Percentiles rank a stretch among this genome's conserved stretches.
Conservation (phyloP, 2,888 invertebrate genomes). For the Cryptocheilus praepositus region DNA sequence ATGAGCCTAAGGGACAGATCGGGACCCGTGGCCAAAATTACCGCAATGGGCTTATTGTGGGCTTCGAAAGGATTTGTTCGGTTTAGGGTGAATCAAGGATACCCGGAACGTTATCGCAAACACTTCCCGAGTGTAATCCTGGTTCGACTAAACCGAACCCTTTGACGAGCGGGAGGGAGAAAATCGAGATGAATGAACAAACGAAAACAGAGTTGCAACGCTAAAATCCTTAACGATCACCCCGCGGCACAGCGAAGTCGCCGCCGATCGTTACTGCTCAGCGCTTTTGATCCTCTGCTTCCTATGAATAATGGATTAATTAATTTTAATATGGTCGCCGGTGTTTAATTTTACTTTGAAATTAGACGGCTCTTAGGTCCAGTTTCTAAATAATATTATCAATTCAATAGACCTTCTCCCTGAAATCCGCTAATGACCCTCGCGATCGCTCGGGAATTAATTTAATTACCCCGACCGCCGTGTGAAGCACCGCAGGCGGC, state of each 20-base stretch:
- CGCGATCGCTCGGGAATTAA: neutral
- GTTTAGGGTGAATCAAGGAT: constrained; percentile 16
- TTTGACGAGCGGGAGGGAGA: neutral
- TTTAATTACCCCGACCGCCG: constrained; percentile 1
- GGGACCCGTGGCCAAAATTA: constrained; percentile 20
- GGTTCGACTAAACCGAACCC: constrained; percentile 14
- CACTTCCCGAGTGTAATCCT: constrained; percentile 28
- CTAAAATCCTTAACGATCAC: neutral
- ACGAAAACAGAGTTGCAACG: neutral
- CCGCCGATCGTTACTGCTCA: constrained; percentile 3
- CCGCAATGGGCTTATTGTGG: constrained; percentile 34
- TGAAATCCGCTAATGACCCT: constrained; percentile 2
- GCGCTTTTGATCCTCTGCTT: constrained; percentile 1
- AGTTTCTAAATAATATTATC: constrained; percentile 8
- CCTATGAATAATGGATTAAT: constrained; percentile 8
- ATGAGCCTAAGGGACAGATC: neutral
- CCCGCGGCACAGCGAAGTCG: neutral
- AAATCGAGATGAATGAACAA: neutral
- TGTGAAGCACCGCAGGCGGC: neutral
- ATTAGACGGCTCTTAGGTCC: constrained; percentile 1
- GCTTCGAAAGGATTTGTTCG: constrained; percentile 28
- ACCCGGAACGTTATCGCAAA: neutral
- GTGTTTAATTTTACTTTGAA: constrained; percentile 5
- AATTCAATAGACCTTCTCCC: neutral
- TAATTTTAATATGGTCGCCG: constrained; percentile 3